Base-by-base conservation (phyloP, 2,113 vertebrate genomes). In the Lepus americanus region DNA sequence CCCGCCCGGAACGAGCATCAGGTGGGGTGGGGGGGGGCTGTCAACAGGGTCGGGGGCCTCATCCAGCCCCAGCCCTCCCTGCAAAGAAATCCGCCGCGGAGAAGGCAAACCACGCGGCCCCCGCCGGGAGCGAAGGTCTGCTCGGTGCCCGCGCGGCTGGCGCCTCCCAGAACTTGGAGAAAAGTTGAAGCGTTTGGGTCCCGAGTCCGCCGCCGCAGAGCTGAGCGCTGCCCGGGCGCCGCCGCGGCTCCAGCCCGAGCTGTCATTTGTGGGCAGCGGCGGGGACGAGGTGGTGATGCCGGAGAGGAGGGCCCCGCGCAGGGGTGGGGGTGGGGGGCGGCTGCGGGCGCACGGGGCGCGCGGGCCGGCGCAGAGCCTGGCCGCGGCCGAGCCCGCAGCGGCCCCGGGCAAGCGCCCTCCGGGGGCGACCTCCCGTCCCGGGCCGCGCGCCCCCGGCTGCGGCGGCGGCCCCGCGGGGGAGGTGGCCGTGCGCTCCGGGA, bases 181-280 rank as follows among this genome's bases (percentile, higher is more conserved):
- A 95, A 97, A 97, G 95, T 97, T 97, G 77, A 74, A 72, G 61
- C 13, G 76, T 79, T 63, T 74, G 31, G 27, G 44, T 70, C 27
- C 33, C 72, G 67, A 61, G 72, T 90, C 31, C 22, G 95, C 23
- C 9, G 86, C 8, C 9, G 86, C 8, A 39, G 51, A 85, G 8
- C 72, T 4, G 49, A 36, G 87, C 84, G 39, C 64, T 27, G 86
- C 39, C 83, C 10, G 94, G 61, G 87, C 64, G 79, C 86, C 17
- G 49, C 95, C 12, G 31, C 44, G 19, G 79, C 72, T 36, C 9
- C 16, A 61, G 84, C 81, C n/a, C 25, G 87, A 94, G 96, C 97
- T 98, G 97, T 97, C 97, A 97, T 33, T 93, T 39, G 93, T 14
- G 51, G 63, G 94, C 85, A 59, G 63, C 91, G 27, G 94, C 79